Evolutionary conservation across 2,888 invertebrate genomes (phyloP).

Genomic region (Pomacea canaliculata): DNA sequence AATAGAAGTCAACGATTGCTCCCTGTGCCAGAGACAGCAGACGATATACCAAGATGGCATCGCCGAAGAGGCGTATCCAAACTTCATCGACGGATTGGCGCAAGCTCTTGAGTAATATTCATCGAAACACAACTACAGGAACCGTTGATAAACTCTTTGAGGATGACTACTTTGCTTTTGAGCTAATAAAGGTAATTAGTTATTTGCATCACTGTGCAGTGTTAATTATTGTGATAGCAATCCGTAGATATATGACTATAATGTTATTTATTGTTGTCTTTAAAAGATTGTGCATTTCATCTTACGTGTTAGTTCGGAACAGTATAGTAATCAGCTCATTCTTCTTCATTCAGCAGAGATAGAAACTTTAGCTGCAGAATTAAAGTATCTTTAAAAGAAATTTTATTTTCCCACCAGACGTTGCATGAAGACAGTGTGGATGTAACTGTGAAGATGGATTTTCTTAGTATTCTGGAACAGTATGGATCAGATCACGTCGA

Average conservation of each 20-base stretch:
- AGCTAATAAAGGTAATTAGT: constrained; percentile 37
- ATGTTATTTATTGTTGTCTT: too few species aligned
- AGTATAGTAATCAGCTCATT: background rate
- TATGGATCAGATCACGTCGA: constrained; percentile 46
- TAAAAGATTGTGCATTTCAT: too few species aligned
- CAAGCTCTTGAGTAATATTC: constrained; percentile 27
- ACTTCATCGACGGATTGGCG: constrained; percentile 25
- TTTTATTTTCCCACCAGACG: constrained; percentile 36
- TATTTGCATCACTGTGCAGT: background rate
- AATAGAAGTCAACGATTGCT: too few species aligned
- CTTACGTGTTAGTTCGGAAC: too few species aligned
- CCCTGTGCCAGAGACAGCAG: too few species aligned
- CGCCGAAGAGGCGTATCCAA: constrained; percentile 17
- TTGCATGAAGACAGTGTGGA: constrained; percentile 53
- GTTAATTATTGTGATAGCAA: background rate
- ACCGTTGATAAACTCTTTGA: constrained; percentile 35
- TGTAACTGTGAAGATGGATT: constrained; percentile 42
- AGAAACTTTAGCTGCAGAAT: background rate
- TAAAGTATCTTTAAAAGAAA: too few species aligned
- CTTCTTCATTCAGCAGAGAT: background rate
- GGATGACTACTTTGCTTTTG: constrained; percentile 40
- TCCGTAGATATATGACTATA: too few species aligned
- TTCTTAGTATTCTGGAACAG: constrained; percentile 52
- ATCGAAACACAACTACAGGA: constrained; percentile 26
- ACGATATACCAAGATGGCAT: constrained; percentile 5